Base-by-base conservation (phyloP, 2,888 invertebrate genomes). In the Gortyna flavago region DNA sequence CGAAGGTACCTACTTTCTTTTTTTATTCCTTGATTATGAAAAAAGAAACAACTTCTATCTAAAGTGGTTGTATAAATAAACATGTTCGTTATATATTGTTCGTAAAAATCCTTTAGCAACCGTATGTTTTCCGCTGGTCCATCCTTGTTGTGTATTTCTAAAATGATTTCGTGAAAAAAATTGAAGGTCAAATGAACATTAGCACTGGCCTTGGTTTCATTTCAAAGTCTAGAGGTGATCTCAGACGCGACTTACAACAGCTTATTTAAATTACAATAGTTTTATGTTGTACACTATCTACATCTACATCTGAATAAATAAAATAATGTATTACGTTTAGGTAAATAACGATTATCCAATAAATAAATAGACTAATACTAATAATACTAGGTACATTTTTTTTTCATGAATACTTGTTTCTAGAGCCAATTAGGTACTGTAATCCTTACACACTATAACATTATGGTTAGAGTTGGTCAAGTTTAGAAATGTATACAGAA, bases 211-310 rank as follows among this genome's bases (percentile, higher is more conserved):
- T 95, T 95, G 95, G 91, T 91, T 92, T 93, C 91, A 92, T 92
- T 93, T 93, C 90, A 91, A 93, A 93, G 91, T 92, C 89, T 93
- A 92, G 92, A 94, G 94, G 94, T 93, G 93, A 95, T 94, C 92
- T 93, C 92, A 93, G 92, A 89, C 90, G 89, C 89, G 91, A 91
- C 91, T 93, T 92, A 91, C 91, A 90, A 90, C 87, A 90, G 88
- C 90, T 90, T 92, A 92, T 95, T 94, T 94, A 92, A 94, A 95
- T 95, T 89, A 94, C 94, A 95, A 94, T 93, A 88, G 91, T 89
- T 93, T 92, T 92, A 92, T 93, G 83, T 93, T 93, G 92, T 89
- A 89, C 92, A 93, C 90, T 66, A 70, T 67, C 77, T 77, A 72
- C 86, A 82, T 88, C 80, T 86, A 89, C 89, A 91, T 88, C 88